Conservation (phyloP, 2,888 invertebrate species). For the Drosophila neonasuta region DNA sequence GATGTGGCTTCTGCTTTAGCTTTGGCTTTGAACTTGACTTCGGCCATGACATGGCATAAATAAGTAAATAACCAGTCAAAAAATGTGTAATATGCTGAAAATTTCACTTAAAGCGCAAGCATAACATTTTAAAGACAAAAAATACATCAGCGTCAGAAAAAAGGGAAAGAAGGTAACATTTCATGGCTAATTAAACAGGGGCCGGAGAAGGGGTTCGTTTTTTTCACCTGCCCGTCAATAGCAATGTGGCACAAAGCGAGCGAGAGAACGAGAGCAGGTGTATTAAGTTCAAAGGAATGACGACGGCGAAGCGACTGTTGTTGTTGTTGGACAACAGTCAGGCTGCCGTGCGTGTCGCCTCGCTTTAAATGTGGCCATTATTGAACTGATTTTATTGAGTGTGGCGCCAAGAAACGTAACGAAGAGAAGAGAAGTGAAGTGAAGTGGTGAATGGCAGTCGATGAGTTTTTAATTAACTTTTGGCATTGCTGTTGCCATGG, state of each 20-base stretch:
- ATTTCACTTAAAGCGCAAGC: constrained; percentile 27
- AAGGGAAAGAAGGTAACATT: constrained; percentile 12
- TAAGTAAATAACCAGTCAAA: constrained; percentile 37
- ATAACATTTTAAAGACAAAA: constrained; percentile 12
- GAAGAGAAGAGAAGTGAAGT: neutral
- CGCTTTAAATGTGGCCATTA: constrained; percentile 13
- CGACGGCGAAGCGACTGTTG: neutral
- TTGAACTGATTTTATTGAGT: constrained; percentile 47
- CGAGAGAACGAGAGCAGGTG: constrained; percentile 28
- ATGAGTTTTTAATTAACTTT: constrained; percentile 70
- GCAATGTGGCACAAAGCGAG: constrained; percentile 13
- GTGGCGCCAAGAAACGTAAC: neutral
- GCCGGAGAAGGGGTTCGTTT: constrained; percentile 26
- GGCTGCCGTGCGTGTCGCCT: constrained; percentile 10
- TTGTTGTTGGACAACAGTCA: neutral
- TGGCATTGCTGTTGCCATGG: constrained; percentile 37
- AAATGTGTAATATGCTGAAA: constrained; percentile 29
- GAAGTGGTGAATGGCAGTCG: constrained; percentile 10
- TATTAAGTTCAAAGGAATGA: constrained; percentile 49
- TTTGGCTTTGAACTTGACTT: constrained; percentile 48
- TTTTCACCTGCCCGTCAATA: constrained; percentile 14
- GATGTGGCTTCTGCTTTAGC: constrained; percentile 59
- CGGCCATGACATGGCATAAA: constrained; percentile 34
- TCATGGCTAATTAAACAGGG: constrained; percentile 55
- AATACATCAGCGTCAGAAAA: neutral